Evolutionary conservation across 1,140 invertebrate species (phyloP).

Genomic region (Nasonia vitripennis): DNA sequence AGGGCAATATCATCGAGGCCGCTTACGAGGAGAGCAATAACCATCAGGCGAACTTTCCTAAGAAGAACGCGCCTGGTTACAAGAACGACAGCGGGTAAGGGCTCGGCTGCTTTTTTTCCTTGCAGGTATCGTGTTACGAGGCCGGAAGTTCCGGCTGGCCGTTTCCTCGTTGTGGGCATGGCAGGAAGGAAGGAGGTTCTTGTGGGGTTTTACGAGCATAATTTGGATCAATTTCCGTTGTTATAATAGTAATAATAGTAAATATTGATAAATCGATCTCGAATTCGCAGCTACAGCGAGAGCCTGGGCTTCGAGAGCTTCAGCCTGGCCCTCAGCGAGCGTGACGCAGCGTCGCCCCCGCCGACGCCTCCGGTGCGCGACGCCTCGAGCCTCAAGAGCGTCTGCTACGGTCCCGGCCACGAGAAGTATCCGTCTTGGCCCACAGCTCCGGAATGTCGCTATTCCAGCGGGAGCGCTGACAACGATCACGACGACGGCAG

Average conservation of each 20-base stretch:
- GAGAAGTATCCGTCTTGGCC: slow-evolving; percentile 90
- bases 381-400: slow-evolving; percentile 80
- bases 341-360: slow-evolving; percentile 74
- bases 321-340: slow-evolving; percentile 71
- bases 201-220: too few species aligned
- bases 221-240: too few species aligned
- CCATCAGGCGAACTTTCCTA: slow-evolving; percentile 66
- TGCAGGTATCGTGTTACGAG: not conserved
- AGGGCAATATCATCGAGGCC: slow-evolving; percentile 61
- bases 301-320: slow-evolving; percentile 73
- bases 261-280: not conserved
- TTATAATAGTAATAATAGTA: not conserved
- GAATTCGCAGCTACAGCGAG: slow-evolving; percentile 68
- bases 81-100: slow-evolving; percentile 73
- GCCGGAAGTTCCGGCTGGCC: not conserved
- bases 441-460: slow-evolving; percentile 67
- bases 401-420: slow-evolving; percentile 84
- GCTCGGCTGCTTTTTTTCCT: not conserved
- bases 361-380: slow-evolving; percentile 81
- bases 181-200: too few species aligned
- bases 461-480: slow-evolving; percentile 28
- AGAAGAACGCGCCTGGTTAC: slow-evolving; percentile 72
- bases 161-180: too few species aligned
- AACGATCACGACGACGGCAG: slow-evolving; percentile 69
- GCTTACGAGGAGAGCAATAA: slow-evolving; percentile 54